A percentile compares a stretch with the other conserved stretches of the same genome.
Conservation (phyloP, 1,140 invertebrate species). For the Drosophila rufa region DNA sequence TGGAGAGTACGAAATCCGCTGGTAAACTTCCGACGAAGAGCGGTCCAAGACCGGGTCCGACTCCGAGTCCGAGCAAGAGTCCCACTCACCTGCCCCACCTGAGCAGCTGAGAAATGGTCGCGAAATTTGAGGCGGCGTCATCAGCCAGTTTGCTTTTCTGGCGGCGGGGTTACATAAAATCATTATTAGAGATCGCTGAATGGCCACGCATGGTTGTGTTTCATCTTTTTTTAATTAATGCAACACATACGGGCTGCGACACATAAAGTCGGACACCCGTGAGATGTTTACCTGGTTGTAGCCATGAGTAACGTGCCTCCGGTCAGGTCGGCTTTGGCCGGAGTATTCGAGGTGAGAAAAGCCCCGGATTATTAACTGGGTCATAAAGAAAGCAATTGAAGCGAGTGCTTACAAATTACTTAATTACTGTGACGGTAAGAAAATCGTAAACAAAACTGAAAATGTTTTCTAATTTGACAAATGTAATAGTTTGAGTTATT, state of each 20-base stretch:
- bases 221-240: conserved; percentile 79
- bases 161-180: conserved; percentile 75
- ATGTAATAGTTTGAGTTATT: background rate
- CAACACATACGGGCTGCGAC: conserved; percentile 49
- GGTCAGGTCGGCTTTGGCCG: conserved; percentile 31
- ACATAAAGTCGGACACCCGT: conserved; percentile 22
- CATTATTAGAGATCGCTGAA: conserved; percentile 67
- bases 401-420: conserved; percentile 6
- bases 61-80: no score
- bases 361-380: conserved; percentile 42
- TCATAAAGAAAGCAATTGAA: conserved; percentile 64
- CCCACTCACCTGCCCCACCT: conserved; percentile 26
- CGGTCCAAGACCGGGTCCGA: conserved; percentile 2
- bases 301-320: conserved; percentile 64
- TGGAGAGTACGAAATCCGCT: conserved; percentile 42
- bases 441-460: background rate
- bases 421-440: background rate
- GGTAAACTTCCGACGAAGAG: conserved; percentile 53
- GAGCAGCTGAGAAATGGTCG: conserved; percentile 29
- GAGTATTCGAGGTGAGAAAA: conserved; percentile 39
- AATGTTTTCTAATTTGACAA: background rate
- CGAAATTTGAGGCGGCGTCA: conserved; percentile 37
- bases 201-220: conserved; percentile 48
- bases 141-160: conserved; percentile 45
- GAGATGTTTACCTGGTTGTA: conserved; percentile 13